These are phyloP conservation scores for Bombylius major DNA, from an alignment of 2,888 invertebrate genomes.

Conservation along the genomic window DNA sequence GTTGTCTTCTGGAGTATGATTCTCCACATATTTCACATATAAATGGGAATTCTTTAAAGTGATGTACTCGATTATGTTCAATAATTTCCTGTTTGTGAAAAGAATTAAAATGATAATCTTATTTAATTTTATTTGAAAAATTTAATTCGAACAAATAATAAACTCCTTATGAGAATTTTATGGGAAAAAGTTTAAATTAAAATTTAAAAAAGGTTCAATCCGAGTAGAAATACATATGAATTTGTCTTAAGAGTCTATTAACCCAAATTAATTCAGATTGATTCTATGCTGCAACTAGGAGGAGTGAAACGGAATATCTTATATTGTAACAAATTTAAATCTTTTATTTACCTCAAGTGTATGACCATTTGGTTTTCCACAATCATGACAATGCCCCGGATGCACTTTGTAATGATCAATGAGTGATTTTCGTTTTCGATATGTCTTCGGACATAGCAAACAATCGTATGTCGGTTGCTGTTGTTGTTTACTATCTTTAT, in stretches of 20 bases:
- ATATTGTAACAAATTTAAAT: too few species aligned
- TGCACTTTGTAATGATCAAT: conserved; percentile 35
- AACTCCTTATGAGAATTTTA: background rate
- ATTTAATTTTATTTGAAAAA: background rate
- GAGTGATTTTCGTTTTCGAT: conserved; percentile 33
- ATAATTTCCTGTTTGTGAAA: conserved; percentile 27
- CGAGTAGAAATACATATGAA: too few species aligned
- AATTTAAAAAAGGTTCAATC: background rate
- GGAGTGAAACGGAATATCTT: too few species aligned
- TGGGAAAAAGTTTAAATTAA: background rate
- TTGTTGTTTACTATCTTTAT: conserved; percentile 15
- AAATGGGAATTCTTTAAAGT: conserved; percentile 35
- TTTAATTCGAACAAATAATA: background rate
- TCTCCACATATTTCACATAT: conserved; percentile 36
- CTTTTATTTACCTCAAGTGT: conserved; percentile 26
- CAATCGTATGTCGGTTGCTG: conserved; percentile 26
- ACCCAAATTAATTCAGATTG: too few species aligned
- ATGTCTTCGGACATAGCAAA: conserved; percentile 32
- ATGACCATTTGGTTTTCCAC: conserved; percentile 33
- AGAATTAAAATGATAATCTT: background rate
- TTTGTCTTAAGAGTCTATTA: too few species aligned
- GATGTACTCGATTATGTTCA: conserved; percentile 33
- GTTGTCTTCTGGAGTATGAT: conserved; percentile 34
- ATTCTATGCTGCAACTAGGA: too few species aligned
- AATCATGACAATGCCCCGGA: conserved; percentile 36